Percentiles rank a stretch among this genome's conserved stretches.
These are phyloP conservation scores for Ammodytes dubius DNA, from an alignment of 2,113 vertebrate species.

Conservation along the genomic window DNA sequence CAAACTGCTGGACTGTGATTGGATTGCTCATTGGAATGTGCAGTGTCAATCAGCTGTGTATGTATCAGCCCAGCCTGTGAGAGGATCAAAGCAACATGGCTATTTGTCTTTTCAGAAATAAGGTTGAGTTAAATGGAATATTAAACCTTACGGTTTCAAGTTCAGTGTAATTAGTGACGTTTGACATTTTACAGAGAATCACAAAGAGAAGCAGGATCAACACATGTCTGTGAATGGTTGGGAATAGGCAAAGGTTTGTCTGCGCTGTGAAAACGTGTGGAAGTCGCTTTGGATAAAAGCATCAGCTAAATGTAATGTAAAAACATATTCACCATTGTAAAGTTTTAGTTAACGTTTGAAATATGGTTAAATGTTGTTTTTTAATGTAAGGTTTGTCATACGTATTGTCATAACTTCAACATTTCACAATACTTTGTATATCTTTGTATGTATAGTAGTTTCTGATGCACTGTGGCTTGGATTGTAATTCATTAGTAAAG, in stretches of 20 bases:
- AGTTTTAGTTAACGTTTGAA: neutral
- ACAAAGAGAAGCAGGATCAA: neutral
- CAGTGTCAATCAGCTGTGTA: neutral
- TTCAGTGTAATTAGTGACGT: neutral
- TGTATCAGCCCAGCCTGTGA: neutral
- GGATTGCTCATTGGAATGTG: conserved; percentile 15
- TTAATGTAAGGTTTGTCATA: too few relatives aligned
- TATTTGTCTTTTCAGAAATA: neutral
- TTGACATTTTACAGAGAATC: neutral
- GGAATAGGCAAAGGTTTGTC: neutral
- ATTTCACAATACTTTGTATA: neutral
- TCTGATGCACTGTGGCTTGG: neutral
- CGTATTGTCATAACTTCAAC: neutral
- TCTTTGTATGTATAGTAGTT: neutral
- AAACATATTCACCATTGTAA: too few relatives aligned
- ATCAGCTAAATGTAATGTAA: too few relatives aligned
- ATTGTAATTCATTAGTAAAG: neutral
- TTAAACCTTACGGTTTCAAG: neutral
- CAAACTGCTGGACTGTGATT: conserved; percentile 39
- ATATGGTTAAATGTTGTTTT: neutral
- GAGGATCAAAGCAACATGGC: neutral
- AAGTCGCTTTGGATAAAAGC: too few relatives aligned
- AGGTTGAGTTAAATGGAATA: neutral
- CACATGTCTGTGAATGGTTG: conserved; percentile 1
- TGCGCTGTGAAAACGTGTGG: neutral